Evolutionary conservation across 2,797 vertebrate species (phyloP), one percentile per base, ranked within the genome.

Genomic region (Clarias fuscus): DNA sequence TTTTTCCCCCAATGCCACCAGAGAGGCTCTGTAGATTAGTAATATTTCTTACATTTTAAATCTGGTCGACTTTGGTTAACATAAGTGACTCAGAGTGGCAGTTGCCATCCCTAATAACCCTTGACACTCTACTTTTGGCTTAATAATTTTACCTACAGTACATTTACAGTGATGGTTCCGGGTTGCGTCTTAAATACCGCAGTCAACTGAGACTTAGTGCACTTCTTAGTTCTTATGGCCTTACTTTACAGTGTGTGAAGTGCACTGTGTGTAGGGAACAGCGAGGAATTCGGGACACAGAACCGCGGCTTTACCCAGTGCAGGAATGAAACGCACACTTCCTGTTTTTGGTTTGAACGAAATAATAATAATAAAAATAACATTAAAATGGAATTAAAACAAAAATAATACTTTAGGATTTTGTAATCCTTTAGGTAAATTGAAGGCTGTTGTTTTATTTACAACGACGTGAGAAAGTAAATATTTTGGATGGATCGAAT

Each of bases 401-500:
- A 22, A 5, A 18, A 76, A 61, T 18, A 30, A 77, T 70, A 4
- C 4, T 61, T 83, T 48, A 48, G 58, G 62, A 30, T 11, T 62
- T 71, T 82, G 1, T 59, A 22, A n/a, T 70, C 18, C 0, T 37
- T 56, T 68, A 11, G 0, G 14, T 30, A 48, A 20, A 7, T 43
- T 40, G 20, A 73, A 43, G 17, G 5, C 22, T 58, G n/a, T 1
- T 67, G 65, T 58, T 68, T 77, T 59, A 53, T 67, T 43, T 48
- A 8, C 43, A 43, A 24, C 3, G 24, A 68, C 61, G 80, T 58
- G 72, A 76, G 17, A 27, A 68, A 59, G 22, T 62, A 33, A 5
- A 70, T 43, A 20, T 82, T 76, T 71, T 87, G 83, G 62, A 87
- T 85, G 86, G 83, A 59, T 85, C 70, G 58, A 53, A 61, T 5